Evolutionary conservation across 1,140 invertebrate genomes (phyloP), one percentile per base, ranked within the genome.

Genomic region (Apis cerana): DNA sequence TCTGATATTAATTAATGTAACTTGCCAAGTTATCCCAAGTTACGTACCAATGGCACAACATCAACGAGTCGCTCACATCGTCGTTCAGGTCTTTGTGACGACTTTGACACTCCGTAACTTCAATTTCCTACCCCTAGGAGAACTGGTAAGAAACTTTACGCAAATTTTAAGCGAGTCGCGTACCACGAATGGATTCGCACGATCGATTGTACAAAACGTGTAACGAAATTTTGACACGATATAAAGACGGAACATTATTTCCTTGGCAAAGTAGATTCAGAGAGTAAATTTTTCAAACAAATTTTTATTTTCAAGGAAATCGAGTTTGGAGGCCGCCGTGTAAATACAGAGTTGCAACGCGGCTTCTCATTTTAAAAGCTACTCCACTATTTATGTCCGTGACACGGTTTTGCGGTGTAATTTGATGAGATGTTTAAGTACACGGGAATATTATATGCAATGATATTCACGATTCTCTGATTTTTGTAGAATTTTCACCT

Each of bases 101-200:
- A 76, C 75, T 76, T 76, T 76, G 75, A 76, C 75, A 76, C 61
- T 76, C 75, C 21, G 50, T 54, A 65, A 76, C 62, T 76, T 65
- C 75, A 65, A 76, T 62, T 76, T 76, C 61, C 61, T 33, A 65
- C 50, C 75, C 7, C 50, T n/a, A n/a, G 17, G 23, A 33, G 50
- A 65, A 76, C 23, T 76, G 61, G 23, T 52, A 76, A 65, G 75
- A 65, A 76, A 65, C 61, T 79, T 79, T 21, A 33, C 54, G 27
- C 4, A 65, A 70, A 79, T 77, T 65, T 67, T 67, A 70, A 79
- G 33, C 67, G 50, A 27, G 27, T 78, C 64, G 65, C 54, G 27
- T 33, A 58, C 65, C 21, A 33, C 7, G 50, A 50, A 54, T n/a
- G 27, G 74, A 59, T 78, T 43, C 43, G 56, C 71, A 23, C 76